Conservation (phyloP, 2,888 invertebrate genomes). For the Zelleria hepariella region DNA sequence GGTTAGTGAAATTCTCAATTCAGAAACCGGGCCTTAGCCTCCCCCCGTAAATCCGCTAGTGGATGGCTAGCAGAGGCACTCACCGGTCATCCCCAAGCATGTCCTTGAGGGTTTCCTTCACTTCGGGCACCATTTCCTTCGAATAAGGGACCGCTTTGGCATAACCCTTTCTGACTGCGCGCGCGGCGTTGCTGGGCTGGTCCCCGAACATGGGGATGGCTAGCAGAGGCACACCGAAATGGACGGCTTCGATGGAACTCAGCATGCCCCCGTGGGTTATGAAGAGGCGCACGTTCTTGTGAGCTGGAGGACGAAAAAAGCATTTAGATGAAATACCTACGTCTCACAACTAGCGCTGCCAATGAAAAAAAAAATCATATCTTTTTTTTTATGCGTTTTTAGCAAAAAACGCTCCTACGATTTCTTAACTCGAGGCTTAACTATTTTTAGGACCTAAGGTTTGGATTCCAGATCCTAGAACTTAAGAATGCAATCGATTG, state of each 20-base stretch:
- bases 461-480: no score
- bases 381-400: no score
- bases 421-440: no score
- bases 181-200: slow-evolving; percentile 14
- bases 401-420: no score
- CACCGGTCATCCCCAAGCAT: slow-evolving; percentile 10
- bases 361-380: no score
- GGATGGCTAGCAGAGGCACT: no score
- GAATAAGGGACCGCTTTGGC: slow-evolving; percentile 9
- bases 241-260: slow-evolving; percentile 13
- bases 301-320: slow-evolving; percentile 9
- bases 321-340: not conserved
- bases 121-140: slow-evolving; percentile 3
- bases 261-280: slow-evolving; percentile 16
- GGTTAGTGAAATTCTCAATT: no score
- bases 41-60: no score
- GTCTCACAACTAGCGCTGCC: no score
- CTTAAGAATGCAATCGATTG: no score
- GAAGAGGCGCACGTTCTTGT: slow-evolving; percentile 14
- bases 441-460: no score
- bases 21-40: no score
- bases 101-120: slow-evolving; percentile 4
- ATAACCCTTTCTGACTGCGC: slow-evolving; percentile 9
- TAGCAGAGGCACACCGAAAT: slow-evolving; percentile 15
- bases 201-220: slow-evolving; percentile 16